These are phyloP conservation scores for Drosophila erecta DNA, from an alignment of 1,140 invertebrate genomes.

Conservation along the genomic window DNA sequence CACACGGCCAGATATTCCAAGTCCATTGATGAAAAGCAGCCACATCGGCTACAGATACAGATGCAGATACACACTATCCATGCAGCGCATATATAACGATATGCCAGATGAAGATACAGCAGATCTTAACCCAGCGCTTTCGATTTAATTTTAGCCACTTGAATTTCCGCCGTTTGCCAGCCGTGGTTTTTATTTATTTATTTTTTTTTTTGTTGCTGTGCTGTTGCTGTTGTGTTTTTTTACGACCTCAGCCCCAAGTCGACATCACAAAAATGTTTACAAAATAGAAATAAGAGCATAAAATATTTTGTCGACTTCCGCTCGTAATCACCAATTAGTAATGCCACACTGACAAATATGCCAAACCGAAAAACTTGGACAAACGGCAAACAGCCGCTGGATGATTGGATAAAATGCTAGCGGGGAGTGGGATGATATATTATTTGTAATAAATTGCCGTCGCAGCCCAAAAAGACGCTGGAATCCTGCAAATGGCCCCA, in stretches of 20 bases:
- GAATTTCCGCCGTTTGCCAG: constrained; percentile 64
- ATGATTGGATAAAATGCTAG: constrained; percentile 1
- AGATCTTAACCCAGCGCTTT: constrained; percentile 44
- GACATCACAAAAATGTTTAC: constrained; percentile 47
- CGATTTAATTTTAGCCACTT: constrained; percentile 77
- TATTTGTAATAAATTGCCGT: constrained; percentile 80
- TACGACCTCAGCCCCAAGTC: constrained; percentile 9
- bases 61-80: constrained; percentile 5
- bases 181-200: neutral
- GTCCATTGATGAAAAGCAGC: constrained; percentile 77
- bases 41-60: constrained; percentile 42
- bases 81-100: neutral
- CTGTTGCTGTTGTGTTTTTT: constrained; percentile 14
- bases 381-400: constrained; percentile 16
- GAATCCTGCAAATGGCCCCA: constrained; percentile 66
- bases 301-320: constrained; percentile 83
- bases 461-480: constrained; percentile 29
- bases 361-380: constrained; percentile 51
- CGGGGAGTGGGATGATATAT: constrained; percentile 66
- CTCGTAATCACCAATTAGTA: constrained; percentile 84
- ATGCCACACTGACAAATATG: constrained; percentile 83
- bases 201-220: no score
- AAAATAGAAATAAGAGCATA: constrained; percentile 79
- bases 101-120: constrained; percentile 34
- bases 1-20: constrained; percentile 57